These are phyloP conservation scores for Schizopygopsis pylzovi DNA, from an alignment of 2,797 vertebrate genomes.

Conservation along the genomic window DNA sequence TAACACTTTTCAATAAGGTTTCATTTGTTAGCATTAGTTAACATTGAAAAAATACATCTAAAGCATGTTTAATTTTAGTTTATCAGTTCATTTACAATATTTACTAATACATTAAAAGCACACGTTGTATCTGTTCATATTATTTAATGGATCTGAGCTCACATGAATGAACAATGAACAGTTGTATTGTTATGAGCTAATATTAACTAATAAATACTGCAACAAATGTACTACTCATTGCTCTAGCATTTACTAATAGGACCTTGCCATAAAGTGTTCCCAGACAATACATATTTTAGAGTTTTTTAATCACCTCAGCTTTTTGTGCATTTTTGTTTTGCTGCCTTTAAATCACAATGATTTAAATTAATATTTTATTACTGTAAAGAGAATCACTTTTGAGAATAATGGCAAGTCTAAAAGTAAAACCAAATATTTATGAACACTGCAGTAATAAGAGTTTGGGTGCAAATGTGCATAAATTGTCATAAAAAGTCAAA, in stretches of 20 bases:
- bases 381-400: no score
- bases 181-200: background rate
- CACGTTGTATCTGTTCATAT: no score
- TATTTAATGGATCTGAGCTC: background rate
- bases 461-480: background rate
- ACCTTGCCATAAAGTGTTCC: background rate
- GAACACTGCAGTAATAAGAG: no score
- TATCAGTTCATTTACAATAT: background rate
- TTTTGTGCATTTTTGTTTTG: no score
- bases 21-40: background rate
- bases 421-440: no score
- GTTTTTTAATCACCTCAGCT: no score
- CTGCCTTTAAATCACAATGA: no score
- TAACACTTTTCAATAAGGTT: background rate
- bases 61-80: background rate
- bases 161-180: background rate
- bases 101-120: background rate
- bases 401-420: no score
- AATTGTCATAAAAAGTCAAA: background rate
- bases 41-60: no score
- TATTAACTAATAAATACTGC: background rate
- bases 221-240: background rate
- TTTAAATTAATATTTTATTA: no score
- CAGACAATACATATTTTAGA: no score
- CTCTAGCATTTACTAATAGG: background rate